These are phyloP conservation scores for Cryptocheilus praepositus DNA, from an alignment of 2,888 invertebrate genomes.

Conservation along the genomic window DNA sequence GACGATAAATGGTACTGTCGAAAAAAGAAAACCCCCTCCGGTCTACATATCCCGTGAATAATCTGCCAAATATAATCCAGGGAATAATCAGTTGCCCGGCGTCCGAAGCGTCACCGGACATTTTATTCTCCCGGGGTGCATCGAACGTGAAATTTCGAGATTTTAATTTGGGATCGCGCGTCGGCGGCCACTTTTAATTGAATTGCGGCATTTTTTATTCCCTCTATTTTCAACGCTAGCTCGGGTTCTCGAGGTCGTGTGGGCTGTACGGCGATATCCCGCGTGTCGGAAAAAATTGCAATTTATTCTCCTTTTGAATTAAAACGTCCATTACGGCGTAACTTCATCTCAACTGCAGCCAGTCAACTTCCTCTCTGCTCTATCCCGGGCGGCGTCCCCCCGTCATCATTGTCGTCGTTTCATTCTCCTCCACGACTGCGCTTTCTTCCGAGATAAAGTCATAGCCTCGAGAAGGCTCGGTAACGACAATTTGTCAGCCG, in stretches of 20 bases:
- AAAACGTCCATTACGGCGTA: slow-evolving; percentile 42
- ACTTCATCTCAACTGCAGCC: slow-evolving; percentile 11
- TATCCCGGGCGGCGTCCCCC: neutral
- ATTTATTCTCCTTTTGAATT: slow-evolving; percentile 61
- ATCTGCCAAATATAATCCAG: slow-evolving; percentile 7
- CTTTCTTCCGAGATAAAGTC: too few relatives aligned
- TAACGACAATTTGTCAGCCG: too few relatives aligned
- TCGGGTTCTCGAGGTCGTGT: slow-evolving; percentile 24
- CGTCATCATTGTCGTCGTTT: neutral
- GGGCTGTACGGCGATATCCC: slow-evolving; percentile 30
- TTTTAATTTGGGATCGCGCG: slow-evolving; percentile 30
- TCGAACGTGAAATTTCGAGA: slow-evolving; percentile 37
- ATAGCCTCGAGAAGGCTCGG: too few relatives aligned
- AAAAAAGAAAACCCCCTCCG: neutral
- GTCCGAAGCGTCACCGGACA: too few relatives aligned
- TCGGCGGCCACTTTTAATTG: slow-evolving; percentile 51
- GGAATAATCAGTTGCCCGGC: slow-evolving; percentile 2
- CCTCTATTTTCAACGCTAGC: slow-evolving; percentile 12
- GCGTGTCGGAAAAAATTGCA: slow-evolving; percentile 55
- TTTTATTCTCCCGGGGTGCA: neutral
- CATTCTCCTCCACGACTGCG: neutral
- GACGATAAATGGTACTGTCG: too few relatives aligned
- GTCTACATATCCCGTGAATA: slow-evolving; percentile 4
- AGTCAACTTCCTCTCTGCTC: slow-evolving; percentile 30
- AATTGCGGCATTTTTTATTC: slow-evolving; percentile 48